Evolutionary conservation across 1,140 invertebrate species (phyloP).

Genomic region (Philotrypesis tridentata): DNA sequence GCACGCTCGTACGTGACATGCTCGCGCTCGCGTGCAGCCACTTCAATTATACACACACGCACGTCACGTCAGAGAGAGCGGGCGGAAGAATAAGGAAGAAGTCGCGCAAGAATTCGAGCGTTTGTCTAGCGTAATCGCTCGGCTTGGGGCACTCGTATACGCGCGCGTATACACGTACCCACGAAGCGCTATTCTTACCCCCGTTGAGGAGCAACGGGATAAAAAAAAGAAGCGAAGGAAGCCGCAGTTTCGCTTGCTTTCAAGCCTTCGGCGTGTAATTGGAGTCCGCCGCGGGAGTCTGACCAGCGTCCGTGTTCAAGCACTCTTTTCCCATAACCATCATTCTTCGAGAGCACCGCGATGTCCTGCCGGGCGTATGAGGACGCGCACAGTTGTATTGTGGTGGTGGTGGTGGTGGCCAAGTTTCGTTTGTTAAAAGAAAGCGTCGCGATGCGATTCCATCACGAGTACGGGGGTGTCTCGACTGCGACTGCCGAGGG

Average conservation of each 20-base stretch:
- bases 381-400: too few species aligned
- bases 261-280: constrained; percentile 56
- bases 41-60: constrained; percentile 36
- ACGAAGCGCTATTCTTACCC: background rate
- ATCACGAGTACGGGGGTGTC: too few species aligned
- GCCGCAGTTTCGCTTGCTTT: background rate
- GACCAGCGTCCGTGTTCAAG: constrained; percentile 69
- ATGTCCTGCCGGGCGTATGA: background rate
- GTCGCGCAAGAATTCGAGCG: constrained; percentile 43
- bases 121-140: constrained; percentile 43
- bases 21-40: background rate
- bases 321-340: constrained; percentile 61
- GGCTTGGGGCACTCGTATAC: background rate
- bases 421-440: too few species aligned
- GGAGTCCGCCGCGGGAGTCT: constrained; percentile 60
- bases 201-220: too few species aligned
- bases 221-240: background rate
- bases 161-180: background rate
- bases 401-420: too few species aligned
- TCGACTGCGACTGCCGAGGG: too few species aligned
- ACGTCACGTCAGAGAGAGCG: too few species aligned
- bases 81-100: constrained; percentile 30
- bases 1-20: constrained; percentile 44
- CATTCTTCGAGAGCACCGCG: constrained; percentile 40
- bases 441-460: too few species aligned